Evolutionary conservation across 2,888 invertebrate species (phyloP), one percentile per base, ranked within the genome.

Genomic region (Nasonia oneida): DNA sequence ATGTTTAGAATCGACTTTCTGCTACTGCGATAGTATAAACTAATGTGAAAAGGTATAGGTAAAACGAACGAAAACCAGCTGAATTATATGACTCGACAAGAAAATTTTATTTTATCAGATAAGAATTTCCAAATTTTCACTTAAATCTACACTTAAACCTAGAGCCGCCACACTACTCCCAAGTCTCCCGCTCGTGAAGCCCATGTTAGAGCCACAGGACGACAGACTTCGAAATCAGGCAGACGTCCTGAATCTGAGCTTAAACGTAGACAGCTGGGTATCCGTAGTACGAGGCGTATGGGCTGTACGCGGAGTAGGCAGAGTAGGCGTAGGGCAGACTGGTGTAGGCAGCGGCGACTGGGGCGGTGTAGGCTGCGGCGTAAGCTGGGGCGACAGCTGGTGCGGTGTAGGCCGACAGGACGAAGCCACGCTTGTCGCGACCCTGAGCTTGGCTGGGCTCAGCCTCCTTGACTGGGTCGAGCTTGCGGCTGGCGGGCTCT

Each of bases 281-380:
- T 37, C 79, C 71, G 84, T 87, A 87, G 87, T 84, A 84, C 5
- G 87, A 70, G 4, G 87, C 33, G 61, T 87, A 87, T 0, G 83
- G 37, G 37, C 67, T 53, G 77, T 86, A 86, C 5, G 80, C 53
- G 0, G 80, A 53, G 73, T 81, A 81, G 15, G 84, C 75, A 39
- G 71, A 57, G 83, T 84, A 83, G 18, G 86, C 83, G 83, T 86
- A 87, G 50, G 87, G 87, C 57, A 82, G 53, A 3, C 64, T 18
- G 37, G 61, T 39, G 86, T 83, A 83, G 67, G 83, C 39, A 76
- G 84, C 82, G 39, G 84, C 84, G 42, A 84, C 81, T 0, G 87
- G 85, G 0, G 84, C 84, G 15, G 70, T 33, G 83, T 78, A 78
- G n/a, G 79, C 84, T n/a, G 84, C 71, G 42, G 42, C 42, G 71